Evolutionary conservation across 1,140 invertebrate genomes (phyloP).

Genomic region (Drosophila nannoptera): DNA sequence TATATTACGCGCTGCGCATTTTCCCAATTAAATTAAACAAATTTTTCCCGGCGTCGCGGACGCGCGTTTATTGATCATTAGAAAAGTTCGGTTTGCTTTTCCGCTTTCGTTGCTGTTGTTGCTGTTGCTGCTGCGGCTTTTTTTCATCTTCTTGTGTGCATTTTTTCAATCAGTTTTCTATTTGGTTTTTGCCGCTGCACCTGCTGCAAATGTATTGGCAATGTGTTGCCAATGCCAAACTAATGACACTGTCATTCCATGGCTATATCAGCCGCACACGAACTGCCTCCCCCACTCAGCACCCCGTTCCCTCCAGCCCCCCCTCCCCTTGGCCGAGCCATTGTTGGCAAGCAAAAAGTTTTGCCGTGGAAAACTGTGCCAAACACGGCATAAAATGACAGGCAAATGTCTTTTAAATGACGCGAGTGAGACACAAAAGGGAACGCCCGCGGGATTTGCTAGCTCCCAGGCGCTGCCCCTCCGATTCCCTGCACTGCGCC

Average conservation of each 20-base stretch:
- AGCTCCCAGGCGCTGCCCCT: not conserved
- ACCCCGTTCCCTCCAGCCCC: not conserved
- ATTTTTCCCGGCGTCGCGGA: constrained; percentile 34
- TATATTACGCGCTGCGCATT: constrained; percentile 45
- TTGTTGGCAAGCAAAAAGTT: constrained; percentile 50
- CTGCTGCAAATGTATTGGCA: constrained; percentile 75
- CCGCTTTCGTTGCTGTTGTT: constrained; percentile 7
- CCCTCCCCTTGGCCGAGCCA: not conserved
- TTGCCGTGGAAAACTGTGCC: constrained; percentile 65
- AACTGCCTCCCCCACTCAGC: constrained; percentile 1
- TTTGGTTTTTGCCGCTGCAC: constrained; percentile 44
- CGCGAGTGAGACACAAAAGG: constrained; percentile 76
- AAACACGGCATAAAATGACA: constrained; percentile 77
- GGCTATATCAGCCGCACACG: constrained; percentile 11
- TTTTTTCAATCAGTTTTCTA: constrained; percentile 17
- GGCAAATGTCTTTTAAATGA: constrained; percentile 78
- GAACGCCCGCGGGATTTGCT: constrained; percentile 72
- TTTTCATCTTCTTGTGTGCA: not conserved
- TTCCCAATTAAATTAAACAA: constrained; percentile 69
- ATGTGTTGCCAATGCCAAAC: constrained; percentile 76
- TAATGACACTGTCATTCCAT: constrained; percentile 59
- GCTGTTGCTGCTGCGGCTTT: constrained; percentile 1
- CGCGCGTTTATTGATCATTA: constrained; percentile 57
- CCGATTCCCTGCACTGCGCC: not conserved
- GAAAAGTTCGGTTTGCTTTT: constrained; percentile 7